Percentiles rank a stretch among this genome's conserved stretches.
Evolutionary conservation across 53 echinoderm and acorn worm species (phyloP).

Genomic region (Echinometra lucunter): DNA sequence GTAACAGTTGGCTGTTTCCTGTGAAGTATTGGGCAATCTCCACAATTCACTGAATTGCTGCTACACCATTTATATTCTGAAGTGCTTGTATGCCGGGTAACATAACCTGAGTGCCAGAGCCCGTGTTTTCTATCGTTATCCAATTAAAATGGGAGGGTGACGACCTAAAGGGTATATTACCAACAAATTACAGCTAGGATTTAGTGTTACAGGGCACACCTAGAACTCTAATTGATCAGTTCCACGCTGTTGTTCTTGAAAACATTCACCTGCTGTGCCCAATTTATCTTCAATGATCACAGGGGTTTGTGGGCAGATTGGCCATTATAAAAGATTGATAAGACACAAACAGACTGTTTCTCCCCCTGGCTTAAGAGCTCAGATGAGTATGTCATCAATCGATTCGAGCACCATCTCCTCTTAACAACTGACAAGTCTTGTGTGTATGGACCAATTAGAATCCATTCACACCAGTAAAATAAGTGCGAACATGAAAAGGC

Average conservation of each 20-base stretch:
- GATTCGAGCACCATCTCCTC: not conserved
- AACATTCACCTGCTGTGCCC: not conserved
- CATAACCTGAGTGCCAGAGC: not conserved
- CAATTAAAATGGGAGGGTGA: not conserved
- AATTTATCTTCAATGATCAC: not conserved
- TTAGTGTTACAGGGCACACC: slow-evolving; percentile 48
- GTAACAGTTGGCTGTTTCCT: no score
- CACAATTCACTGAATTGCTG: no score
- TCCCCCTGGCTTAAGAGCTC: not conserved
- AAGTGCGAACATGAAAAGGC: no score
- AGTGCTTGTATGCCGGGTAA: not conserved
- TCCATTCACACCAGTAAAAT: not conserved
- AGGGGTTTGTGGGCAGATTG: not conserved
- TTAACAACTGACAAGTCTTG: not conserved
- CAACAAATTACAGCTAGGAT: slow-evolving; percentile 4
- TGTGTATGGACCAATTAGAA: not conserved
- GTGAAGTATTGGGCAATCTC: no score
- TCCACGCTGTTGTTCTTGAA: slow-evolving; percentile 19
- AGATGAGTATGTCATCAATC: slow-evolving; percentile 24
- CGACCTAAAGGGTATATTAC: not conserved
- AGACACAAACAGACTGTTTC: not conserved
- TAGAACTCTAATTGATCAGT: slow-evolving; percentile 49
- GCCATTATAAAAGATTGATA: not conserved
- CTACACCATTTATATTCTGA: no score
- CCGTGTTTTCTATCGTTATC: not conserved